Base-by-base conservation (phyloP, 1,140 invertebrate genomes). In the Andrena cerasifolii region DNA sequence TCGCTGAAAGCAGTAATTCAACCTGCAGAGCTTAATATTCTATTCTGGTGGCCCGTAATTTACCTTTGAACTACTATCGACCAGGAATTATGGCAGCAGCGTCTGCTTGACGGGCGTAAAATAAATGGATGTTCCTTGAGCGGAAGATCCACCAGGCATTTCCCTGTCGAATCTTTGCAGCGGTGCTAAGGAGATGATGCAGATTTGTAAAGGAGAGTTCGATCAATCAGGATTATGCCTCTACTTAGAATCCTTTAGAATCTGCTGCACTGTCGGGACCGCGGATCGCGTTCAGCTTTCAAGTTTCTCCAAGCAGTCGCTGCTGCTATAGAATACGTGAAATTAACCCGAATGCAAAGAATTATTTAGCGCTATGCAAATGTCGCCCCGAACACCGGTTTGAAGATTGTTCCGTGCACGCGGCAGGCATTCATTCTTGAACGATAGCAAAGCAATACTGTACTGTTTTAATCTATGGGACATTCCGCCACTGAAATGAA, bases 211-310 rank as follows among this genome's bases (percentile, higher is more conserved):
- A 36, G 1, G 10, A n/a, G 14, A 1, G 45, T 4, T 16, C 58
- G 45, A 72, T 73, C 24, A 33, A 73, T 53, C 59, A 65, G 24
- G 24, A 65, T 63, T 24, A 53, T 14, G 14, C 59, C 16, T 43
- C 10, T 14, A 2, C 21, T 63, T 63, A 53, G 28, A 63, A 40
- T 24, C 16, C 18, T 28, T 4, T 26, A 3, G 14, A 47, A 71
- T 51, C 49, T 12, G 24, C 49, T 4, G n/a, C n/a, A 1, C 2
- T 8, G 3, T 7, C 18, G 4, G 2, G 43, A 49, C 51, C 54
- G 10, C 31, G 40, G 66, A 56, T 54, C 53, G n/a, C 53, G 18
- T 21, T 16, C 24, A 43, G 18, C 26, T 5, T 10, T 67, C 14
- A 18, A 26, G 49, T 36, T 67, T 24, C 0, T 21, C 21, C 7